Conservation (phyloP, 2,797 vertebrate genomes). For the Anas acuta region DNA sequence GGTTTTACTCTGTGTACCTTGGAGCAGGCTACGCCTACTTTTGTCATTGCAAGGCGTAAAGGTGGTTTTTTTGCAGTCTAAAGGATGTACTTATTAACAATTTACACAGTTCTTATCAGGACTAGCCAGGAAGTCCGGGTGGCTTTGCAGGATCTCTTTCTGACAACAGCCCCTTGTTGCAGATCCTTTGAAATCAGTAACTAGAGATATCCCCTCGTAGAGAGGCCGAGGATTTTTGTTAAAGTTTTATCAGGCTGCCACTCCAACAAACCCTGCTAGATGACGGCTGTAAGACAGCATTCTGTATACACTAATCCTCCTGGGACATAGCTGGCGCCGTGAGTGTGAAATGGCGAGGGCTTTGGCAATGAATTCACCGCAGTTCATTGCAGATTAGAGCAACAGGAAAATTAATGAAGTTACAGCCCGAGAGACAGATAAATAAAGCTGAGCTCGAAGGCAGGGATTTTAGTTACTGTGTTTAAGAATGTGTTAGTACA, state of each 20-base stretch:
- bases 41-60: background rate
- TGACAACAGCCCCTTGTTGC: background rate
- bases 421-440: background rate
- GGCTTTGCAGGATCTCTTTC: background rate
- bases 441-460: background rate
- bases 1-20: background rate
- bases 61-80: background rate
- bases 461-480: background rate
- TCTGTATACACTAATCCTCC: background rate
- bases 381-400: background rate
- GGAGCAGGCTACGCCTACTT: background rate
- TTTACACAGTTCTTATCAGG: background rate
- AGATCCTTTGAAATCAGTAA: background rate
- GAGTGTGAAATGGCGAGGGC: background rate
- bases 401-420: background rate
- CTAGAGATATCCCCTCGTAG: background rate
- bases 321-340: background rate
- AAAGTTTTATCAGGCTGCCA: background rate
- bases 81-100: background rate
- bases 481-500: background rate
- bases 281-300: background rate
- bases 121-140: background rate
- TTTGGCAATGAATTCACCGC: background rate
- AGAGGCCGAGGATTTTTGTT: background rate
- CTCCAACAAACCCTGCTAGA: background rate